Evolutionary conservation across 2,113 vertebrate genomes (phyloP).

Genomic region (Albula glossodonta): DNA sequence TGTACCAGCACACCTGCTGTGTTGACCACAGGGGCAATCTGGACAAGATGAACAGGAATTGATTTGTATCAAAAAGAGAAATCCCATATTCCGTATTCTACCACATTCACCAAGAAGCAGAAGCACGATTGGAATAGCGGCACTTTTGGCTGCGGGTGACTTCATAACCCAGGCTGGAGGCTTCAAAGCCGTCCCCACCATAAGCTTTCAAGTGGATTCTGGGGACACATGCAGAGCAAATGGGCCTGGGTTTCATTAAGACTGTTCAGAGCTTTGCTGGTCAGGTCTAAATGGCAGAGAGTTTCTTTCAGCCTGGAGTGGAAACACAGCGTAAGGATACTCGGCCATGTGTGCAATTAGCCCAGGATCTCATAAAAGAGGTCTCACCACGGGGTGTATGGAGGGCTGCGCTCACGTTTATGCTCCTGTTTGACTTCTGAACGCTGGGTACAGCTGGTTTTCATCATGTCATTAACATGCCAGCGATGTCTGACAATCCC

Average conservation of each 20-base stretch:
- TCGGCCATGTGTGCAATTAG: constrained; percentile 54
- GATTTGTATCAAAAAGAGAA: neutral
- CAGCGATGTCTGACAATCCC: constrained; percentile 8
- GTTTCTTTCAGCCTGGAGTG: constrained; percentile 43
- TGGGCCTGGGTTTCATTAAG: constrained; percentile 51
- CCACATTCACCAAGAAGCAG: neutral
- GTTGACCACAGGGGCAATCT: neutral
- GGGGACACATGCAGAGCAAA: constrained; percentile 36
- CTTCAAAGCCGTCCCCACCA: constrained; percentile 15
- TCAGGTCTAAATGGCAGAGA: neutral
- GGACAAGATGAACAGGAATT: neutral
- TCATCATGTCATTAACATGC: constrained; percentile 6
- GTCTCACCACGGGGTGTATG: constrained; percentile 39
- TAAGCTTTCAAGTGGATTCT: constrained; percentile 58
- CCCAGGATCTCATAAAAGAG: constrained; percentile 54
- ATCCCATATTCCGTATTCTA: neutral
- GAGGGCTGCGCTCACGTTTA: neutral
- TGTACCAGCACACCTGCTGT: neutral
- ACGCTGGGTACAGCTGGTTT: neutral
- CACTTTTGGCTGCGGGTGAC: constrained; percentile 36
- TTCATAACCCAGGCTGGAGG: constrained; percentile 37
- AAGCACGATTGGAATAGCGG: constrained; percentile 36
- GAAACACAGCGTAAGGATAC: constrained; percentile 45
- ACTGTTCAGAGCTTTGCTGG: constrained; percentile 38
- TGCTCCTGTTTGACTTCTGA: constrained; percentile 13